phyloP scores from a whole-genome alignment of 2,888 invertebrate genomes.

The Oligia fasciuncula region DNA sequence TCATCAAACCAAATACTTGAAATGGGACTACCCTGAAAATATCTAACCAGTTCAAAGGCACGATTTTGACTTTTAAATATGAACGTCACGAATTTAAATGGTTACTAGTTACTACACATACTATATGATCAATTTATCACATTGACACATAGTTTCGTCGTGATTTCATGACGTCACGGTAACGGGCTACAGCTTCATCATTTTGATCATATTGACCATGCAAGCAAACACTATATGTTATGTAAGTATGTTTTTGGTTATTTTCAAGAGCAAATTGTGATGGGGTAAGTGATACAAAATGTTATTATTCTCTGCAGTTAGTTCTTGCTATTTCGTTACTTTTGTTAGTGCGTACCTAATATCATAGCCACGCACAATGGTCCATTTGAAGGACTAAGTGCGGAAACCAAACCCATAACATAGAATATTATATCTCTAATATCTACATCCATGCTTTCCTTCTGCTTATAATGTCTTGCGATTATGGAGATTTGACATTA shows the following conservation, averaged over 20 bases:
- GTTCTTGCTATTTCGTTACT: no score
- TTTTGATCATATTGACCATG: not conserved
- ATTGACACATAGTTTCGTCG: conserved; percentile 47
- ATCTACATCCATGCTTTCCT: not conserved
- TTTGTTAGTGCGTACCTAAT: not conserved
- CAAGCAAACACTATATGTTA: not conserved
- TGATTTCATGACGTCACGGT: not conserved
- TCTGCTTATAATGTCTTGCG: not conserved
- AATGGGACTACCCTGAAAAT: conserved; percentile 36
- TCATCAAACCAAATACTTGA: conserved; percentile 12
- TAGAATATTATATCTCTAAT: no score
- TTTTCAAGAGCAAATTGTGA: not conserved
- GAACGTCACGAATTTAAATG: conserved; percentile 33
- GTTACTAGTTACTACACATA: conserved; percentile 13
- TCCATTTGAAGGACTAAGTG: no score
- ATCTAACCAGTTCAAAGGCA: conserved; percentile 35
- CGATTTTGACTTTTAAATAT: conserved; percentile 17
- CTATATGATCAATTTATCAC: conserved; percentile 34
- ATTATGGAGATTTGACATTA: no score
- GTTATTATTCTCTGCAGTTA: not conserved
- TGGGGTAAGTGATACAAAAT: not conserved
- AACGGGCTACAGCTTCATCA: not conserved
- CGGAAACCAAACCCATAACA: no score
- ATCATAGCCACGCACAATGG: no score
- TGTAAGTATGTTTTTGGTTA: not conserved